Evolutionary conservation across 2,888 invertebrate genomes (phyloP), one percentile per base, ranked within the genome.

Genomic region (Megamerina dolium): DNA sequence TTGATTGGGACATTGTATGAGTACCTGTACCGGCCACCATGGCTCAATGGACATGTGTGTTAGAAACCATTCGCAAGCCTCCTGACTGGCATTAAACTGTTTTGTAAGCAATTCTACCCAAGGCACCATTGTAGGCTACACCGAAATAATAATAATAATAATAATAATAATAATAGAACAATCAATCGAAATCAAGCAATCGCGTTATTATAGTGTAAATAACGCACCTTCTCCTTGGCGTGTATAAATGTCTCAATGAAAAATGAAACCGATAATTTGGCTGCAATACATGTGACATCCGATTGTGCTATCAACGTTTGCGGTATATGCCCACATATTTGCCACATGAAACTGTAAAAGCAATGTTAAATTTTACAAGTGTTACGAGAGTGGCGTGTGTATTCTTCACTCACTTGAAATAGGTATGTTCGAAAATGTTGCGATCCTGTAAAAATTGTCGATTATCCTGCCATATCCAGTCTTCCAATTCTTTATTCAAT

Each of bases 391-490:
- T n/a, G n/a, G n/a, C n/a, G n/a, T n/a, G n/a, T n/a, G 9, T 26
- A 2, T 19, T 13, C 20, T 21, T 20, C 27, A 74, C 83, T 78
- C 63, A 89, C 88, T 87, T 87, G 70, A 94, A 94, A 67, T 95
- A 95, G 0, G 89, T 88, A 64, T 94, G 94, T 62, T 95, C 94
- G 66, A 95, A 94, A 59, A 95, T 91, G 67, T 92, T 93, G 64
- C 92, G 90, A 70, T 95, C 94, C 63, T 90, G 89, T 41, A 95
- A 76, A 64, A 94, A 95, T 67, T 92, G 88, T 81, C 88, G 88
- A 68, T 95, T 95, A 73, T 95, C 95, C 64, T 91, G 86, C 94
- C 94, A 95, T 56, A 95, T 94, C 94, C 93, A 94, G 70, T 89
- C 87, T 64, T 90, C 88, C 29, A 94, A 74, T 56, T 92, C 92